Base-by-base conservation (phyloP, 1,140 invertebrate genomes). In the Ylistrum balloti region DNA sequence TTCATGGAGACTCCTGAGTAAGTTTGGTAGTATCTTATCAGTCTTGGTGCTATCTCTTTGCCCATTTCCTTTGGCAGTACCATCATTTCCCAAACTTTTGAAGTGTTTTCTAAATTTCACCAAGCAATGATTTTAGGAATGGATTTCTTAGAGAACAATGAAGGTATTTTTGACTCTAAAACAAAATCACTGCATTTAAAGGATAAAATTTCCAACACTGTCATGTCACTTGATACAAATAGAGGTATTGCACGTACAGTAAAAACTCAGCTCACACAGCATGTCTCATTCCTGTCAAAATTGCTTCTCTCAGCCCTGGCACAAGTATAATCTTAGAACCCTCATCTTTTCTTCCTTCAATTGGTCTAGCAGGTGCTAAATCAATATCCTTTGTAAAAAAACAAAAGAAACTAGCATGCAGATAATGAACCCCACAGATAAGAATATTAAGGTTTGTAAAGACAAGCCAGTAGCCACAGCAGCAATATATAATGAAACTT, bases 51-150 rank as follows among this genome's bases (percentile, higher is more conserved):
- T 89, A 35, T 88, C 7, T 32, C 7, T n/a, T n/a, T n/a, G n/a
- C n/a, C n/a, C n/a, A n/a, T n/a, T n/a, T n/a, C n/a, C 48, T 87
- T 89, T 45, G 88, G 87, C 33, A 45, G 35, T 32, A 2, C 41
- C 1, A 35, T 17, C 15, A 32, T 91, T 33, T 13, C 38, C 22
- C 33, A 88, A 15, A 32, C 11, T 20, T 89, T 89, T 56, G 86
- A 91, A 38, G 88, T 89, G n/a, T 88, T 89, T 88, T 15, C 34
- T n/a, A 88, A 89, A 38, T 74, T 89, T n/a, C n/a, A n/a, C n/a
- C n/a, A n/a, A n/a, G n/a, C n/a, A n/a, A n/a, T n/a, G n/a, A n/a
- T n/a, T n/a, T 32, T 41, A 89, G 90, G 90, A 17, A n/a, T 88
- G 35, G 87, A 90, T 90, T 90, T 90, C 86, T 56, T 86, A 17